Evolutionary conservation across 23 tunicate species (phyloP), one percentile per base, ranked within the genome.

Genomic region (Ascidia mentula): DNA sequence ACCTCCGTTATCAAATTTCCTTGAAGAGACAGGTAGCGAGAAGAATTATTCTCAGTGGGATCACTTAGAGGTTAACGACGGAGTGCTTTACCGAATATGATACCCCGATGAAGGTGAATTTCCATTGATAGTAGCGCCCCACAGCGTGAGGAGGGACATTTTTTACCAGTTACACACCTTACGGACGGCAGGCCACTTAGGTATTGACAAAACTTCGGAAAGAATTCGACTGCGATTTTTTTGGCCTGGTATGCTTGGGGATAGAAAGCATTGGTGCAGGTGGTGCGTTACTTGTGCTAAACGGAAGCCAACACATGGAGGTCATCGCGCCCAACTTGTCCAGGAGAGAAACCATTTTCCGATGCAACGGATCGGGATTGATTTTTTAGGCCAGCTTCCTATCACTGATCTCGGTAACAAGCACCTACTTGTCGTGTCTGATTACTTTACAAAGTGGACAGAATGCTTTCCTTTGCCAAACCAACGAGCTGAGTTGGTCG

Each of bases 401-500:
- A 32, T 13, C 40, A 80, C 84, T 18, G 82, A 59, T 13, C 13
- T 12, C 7, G 80, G 84, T 34, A 80, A 80, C 31, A 59, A 32
- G 39, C 34, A 34, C 75, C 32, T 73, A n/a, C 77, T 80, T 17
- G 80, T 80, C 24, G 82, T 80, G 22, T 73, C 36, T 72, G 84
- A 80, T 33, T 80, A 80, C 40, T 80, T 80, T 31, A 80, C 84
- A 12, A 80, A 73, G 80, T 80, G 84, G 82, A 38, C 73, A 13
- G 84, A 80, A 34, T 80, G 84, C 82, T 73, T 22, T 73, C n/a
- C 77, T 32, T 36, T 72, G 80, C 79, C 84, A 72, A 59, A 80
- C 34, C 84, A 73, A 42, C 40, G 35, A 13, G 80, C 38, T 9
- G 18, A 73, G 30, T 73, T 82, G 31, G 35, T 38, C 12, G 84